phyloP scores from a whole-genome alignment of 2,797 vertebrate species.

The Urosaurus nigricauda region DNA sequence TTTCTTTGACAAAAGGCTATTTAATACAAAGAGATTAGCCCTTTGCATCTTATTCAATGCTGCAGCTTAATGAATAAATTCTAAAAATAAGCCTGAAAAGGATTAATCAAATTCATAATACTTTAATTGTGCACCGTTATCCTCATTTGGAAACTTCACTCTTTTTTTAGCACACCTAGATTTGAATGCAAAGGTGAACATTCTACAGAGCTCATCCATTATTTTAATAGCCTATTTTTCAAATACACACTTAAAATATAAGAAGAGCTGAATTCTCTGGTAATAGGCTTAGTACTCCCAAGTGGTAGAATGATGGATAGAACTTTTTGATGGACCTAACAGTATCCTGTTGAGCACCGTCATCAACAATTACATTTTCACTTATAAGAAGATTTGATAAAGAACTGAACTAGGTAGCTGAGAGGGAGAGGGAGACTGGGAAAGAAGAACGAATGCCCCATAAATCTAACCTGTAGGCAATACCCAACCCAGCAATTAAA shows the following conservation, averaged over 20 bases:
- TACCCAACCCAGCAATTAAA: constrained; percentile 33
- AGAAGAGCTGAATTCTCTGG: constrained; percentile 51
- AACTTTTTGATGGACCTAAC: constrained; percentile 55
- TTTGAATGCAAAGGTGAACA: constrained; percentile 35
- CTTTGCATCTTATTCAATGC: constrained; percentile 17
- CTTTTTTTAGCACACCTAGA: constrained; percentile 25
- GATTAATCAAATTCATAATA: constrained; percentile 40
- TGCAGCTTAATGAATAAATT: constrained; percentile 36
- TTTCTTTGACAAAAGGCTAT: background rate
- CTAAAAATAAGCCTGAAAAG: constrained; percentile 41
- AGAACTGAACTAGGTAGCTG: constrained; percentile 15
- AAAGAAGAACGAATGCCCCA: constrained; percentile 10
- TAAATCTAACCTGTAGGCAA: constrained; percentile 51
- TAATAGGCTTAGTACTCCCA: constrained; percentile 59
- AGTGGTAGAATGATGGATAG: constrained; percentile 47
- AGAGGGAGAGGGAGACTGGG: background rate
- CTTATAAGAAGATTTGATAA: constrained; percentile 46
- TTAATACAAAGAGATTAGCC: constrained; percentile 25
- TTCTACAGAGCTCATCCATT: constrained; percentile 38
- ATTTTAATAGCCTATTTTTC: constrained; percentile 64
- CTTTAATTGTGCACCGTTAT: constrained; percentile 31
- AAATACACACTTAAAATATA: constrained; percentile 54
- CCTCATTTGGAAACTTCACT: constrained; percentile 37
- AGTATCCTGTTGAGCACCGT: constrained; percentile 26
- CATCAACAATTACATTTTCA: constrained; percentile 53